A percentile compares a stretch with the other conserved stretches of the same genome.
phyloP scores from a whole-genome alignment of 2,113 vertebrate species.

The Esox niger region DNA sequence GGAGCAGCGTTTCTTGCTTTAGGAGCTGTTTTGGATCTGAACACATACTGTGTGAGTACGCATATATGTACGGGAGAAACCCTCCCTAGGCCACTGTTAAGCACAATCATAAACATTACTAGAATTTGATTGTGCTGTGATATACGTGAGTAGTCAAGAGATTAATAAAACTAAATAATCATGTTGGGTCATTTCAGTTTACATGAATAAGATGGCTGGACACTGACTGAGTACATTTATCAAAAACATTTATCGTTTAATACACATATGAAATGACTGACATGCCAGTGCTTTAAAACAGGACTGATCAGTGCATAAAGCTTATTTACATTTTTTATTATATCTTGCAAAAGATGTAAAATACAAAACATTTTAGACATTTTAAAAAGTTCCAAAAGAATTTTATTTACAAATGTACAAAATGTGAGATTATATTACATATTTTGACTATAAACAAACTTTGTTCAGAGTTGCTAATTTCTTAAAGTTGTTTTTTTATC shows the following conservation, averaged over 20 bases:
- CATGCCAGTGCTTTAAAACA: not conserved
- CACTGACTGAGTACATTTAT: not conserved
- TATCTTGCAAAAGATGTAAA: slow-evolving; percentile 70
- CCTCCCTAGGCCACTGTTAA: too few species aligned
- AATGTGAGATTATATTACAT: slow-evolving; percentile 78
- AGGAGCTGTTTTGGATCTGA: too few species aligned
- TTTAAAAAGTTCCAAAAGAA: too few species aligned
- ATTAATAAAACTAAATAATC: not conserved
- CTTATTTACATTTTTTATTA: slow-evolving; percentile 68
- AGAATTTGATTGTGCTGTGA: not conserved
- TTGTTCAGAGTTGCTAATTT: slow-evolving; percentile 74
- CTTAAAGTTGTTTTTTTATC: slow-evolving; percentile 83
- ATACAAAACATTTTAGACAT: slow-evolving; percentile 69
- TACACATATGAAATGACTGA: not conserved
- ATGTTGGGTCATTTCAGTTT: too few species aligned
- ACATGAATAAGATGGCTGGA: not conserved
- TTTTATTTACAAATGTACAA: slow-evolving; percentile 81
- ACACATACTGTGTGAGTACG: too few species aligned
- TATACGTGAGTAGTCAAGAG: not conserved
- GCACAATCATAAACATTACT: not conserved
- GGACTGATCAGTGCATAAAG: slow-evolving; percentile 8
- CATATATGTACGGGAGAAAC: too few species aligned
- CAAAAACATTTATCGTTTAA: not conserved
- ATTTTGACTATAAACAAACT: slow-evolving; percentile 73
- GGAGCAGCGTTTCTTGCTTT: too few species aligned